Base-by-base conservation (phyloP, 2,888 invertebrate species). In the Ypsolopha sequella region DNA sequence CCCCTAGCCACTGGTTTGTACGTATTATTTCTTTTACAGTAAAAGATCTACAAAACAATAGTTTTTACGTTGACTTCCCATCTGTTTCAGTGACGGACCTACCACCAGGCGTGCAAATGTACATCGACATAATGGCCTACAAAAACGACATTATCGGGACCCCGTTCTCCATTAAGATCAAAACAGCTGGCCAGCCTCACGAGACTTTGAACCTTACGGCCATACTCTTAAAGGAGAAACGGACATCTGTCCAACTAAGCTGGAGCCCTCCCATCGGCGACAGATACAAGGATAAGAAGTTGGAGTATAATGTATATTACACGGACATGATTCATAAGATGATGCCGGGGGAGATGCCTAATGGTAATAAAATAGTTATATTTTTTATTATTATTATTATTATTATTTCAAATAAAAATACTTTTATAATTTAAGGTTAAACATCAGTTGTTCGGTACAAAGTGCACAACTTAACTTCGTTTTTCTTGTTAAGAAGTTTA, bases 241-340 rank as follows among this genome's bases (percentile, higher is more conserved):
- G 89, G 0, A 91, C 91, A 0, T 76, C 90, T 0, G 91, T 93
- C 0, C 88, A 89, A 57, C 63, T 95, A 11, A 78, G 76, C 7
- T 95, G 95, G 95, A 77, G 88, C 10, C 82, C 88, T 7, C 91
- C 93, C 0, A 84, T 84, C 24, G 87, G 86, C 41, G 74, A 80
- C 0, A 75, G 88, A n/a, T 91, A 82, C 48, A 73, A 71, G 56
- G 68, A 66, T 34, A 73, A 71, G 50, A 66, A 73, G 8, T 41
- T 82, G n/a, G 61, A 79, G 6, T 95, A 95, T 66, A 93, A 92
- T 14, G 85, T 95, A 43, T 92, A 93, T 69, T 95, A 93, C 62
- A 92, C 91, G 0, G 72, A 88, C 4, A 85, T 73, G 48, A 63
- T 72, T 50, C 68, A 65, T 24, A 66, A 65, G 54, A 60, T 64